These are phyloP conservation scores for Larimichthys polyactis DNA, from an alignment of 2,113 vertebrate genomes.

Conservation along the genomic window DNA sequence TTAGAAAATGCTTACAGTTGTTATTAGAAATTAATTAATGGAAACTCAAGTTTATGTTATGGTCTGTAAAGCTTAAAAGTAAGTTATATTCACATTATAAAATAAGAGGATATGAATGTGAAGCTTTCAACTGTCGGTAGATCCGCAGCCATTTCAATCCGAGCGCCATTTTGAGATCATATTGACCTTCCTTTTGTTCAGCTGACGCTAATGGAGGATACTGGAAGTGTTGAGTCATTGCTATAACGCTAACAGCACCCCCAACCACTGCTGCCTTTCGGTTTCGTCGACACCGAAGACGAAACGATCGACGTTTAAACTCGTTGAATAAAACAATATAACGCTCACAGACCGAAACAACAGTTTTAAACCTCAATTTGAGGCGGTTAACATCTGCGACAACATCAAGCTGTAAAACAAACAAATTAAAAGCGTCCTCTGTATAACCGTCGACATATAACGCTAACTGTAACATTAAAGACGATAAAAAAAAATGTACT, in stretches of 20 bases:
- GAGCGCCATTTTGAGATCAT: conserved; percentile 78
- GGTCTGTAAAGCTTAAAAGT: background rate
- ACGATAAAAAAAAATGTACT: background rate
- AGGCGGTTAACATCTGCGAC: background rate
- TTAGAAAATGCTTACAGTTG: too few species aligned
- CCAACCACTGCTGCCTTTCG: background rate
- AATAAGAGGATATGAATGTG: background rate
- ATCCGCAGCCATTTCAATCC: conserved; percentile 16
- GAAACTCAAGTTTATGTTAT: too few species aligned
- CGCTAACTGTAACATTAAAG: fast-evolving
- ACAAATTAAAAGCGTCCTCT: fast-evolving
- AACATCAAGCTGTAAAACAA: background rate
- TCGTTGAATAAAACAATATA: fast-evolving
- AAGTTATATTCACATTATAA: background rate
- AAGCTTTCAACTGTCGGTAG: background rate
- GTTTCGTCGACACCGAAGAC: background rate
- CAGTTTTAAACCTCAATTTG: background rate
- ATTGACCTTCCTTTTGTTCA: conserved; percentile 70
- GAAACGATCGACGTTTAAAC: background rate
- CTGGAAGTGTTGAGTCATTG: conserved; percentile 65
- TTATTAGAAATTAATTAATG: too few species aligned
- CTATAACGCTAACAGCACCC: background rate
- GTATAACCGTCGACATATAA: background rate
- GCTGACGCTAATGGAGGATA: conserved; percentile 66
- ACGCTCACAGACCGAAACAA: background rate